Evolutionary conservation across 2,888 invertebrate species (phyloP).

Genomic region (Andricus quercusramuli): DNA sequence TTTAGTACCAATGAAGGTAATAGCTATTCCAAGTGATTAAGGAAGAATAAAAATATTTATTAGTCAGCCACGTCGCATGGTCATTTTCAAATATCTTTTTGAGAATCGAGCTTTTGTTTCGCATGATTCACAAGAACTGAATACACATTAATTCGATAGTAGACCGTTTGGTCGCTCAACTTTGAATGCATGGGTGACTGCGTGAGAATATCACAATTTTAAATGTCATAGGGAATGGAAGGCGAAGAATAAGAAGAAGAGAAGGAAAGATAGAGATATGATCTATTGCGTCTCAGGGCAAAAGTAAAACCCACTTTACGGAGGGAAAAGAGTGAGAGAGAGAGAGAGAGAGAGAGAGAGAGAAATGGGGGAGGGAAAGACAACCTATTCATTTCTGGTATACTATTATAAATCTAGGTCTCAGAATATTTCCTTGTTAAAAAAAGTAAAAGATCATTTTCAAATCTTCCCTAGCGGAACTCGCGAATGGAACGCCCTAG

Average conservation of each 20-base stretch:
- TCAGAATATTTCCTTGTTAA: not conserved
- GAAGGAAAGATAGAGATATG: conserved; percentile 33
- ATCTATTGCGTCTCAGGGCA: conserved; percentile 31
- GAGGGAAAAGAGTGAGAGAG: not conserved
- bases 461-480: not conserved
- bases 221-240: conserved; percentile 33
- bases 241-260: conserved; percentile 19
- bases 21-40: conserved; percentile 31
- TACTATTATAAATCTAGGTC: not conserved
- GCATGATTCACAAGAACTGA: conserved; percentile 16
- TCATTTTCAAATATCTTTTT: conserved; percentile 41
- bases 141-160: conserved; percentile 23
- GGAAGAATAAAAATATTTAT: conserved; percentile 40
- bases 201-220: conserved; percentile 36
- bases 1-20: conserved; percentile 16
- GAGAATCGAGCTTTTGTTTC: not conserved
- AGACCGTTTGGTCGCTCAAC: conserved; percentile 27
- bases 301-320: conserved; percentile 8
- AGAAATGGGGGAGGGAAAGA: not conserved
- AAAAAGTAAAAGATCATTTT: not conserved
- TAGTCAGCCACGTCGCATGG: conserved; percentile 45
- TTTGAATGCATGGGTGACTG: conserved; percentile 35
- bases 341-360: not conserved
- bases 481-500: no score
- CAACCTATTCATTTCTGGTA: not conserved